A percentile compares a stretch with the other conserved stretches of the same genome.
phyloP scores from a whole-genome alignment of 2,888 invertebrate species.

The Lasioglossum vierecki region DNA sequence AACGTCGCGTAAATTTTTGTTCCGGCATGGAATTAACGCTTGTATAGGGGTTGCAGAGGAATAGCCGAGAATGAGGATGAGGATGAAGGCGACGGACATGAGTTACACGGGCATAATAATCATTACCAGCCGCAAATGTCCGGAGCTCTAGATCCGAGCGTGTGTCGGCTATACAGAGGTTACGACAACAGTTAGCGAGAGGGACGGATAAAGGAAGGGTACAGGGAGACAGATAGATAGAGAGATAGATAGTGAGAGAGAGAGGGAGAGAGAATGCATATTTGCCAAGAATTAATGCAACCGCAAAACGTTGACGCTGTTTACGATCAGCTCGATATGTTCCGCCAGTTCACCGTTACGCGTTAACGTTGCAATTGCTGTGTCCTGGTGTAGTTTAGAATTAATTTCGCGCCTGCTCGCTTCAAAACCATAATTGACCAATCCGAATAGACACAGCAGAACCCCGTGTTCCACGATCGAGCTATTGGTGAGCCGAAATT shows the following conservation, averaged over 20 bases:
- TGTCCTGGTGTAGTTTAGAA: conserved; percentile 32
- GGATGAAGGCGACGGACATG: conserved; percentile 66
- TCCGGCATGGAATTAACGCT: conserved; percentile 48
- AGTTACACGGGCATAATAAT: conserved; percentile 72
- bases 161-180: conserved; percentile 56
- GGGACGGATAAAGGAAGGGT: background rate
- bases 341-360: conserved; percentile 24
- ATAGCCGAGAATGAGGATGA: conserved; percentile 62
- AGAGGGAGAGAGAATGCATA: conserved; percentile 50
- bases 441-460: background rate
- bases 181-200: conserved; percentile 54
- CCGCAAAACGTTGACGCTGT: conserved; percentile 70
- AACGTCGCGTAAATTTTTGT: conserved; percentile 18
- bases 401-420: conserved; percentile 42
- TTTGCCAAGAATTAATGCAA: conserved; percentile 74
- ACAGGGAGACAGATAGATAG: conserved; percentile 2
- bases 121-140: conserved; percentile 71
- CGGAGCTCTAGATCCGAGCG: conserved; percentile 56
- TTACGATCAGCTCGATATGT: conserved; percentile 69
- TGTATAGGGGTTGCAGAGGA: conserved; percentile 44
- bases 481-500: background rate
- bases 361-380: conserved; percentile 34
- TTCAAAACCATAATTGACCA: conserved; percentile 41
- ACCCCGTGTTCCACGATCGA: background rate
- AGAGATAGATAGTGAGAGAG: background rate